These are phyloP conservation scores for Paraescarpia echinospica DNA, from an alignment of 1,140 invertebrate species.

Conservation along the genomic window DNA sequence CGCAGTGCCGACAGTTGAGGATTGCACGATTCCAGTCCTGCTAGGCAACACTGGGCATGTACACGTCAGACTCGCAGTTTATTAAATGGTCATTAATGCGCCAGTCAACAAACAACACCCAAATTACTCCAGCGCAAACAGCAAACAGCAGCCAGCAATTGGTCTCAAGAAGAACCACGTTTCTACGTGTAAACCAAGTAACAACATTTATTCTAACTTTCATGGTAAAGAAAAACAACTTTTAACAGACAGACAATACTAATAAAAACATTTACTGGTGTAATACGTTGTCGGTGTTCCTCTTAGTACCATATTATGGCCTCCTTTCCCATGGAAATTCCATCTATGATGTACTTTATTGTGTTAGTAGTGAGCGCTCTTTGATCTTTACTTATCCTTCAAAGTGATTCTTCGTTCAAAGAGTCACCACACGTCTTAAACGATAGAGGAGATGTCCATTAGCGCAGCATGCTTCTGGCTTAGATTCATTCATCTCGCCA, in stretches of 20 bases:
- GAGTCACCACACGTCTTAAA: not conserved
- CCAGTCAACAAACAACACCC: not conserved
- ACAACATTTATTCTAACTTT: not conserved
- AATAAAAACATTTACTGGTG: not conserved
- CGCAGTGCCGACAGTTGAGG: too few relatives aligned
- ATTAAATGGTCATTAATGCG: not conserved
- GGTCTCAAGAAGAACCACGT: not conserved
- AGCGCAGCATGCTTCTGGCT: not conserved
- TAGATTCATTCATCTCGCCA: not conserved
- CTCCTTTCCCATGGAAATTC: not conserved
- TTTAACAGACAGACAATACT: not conserved
- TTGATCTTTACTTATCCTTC: not conserved
- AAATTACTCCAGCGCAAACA: not conserved
- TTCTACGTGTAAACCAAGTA: not conserved
- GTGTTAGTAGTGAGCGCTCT: not conserved
- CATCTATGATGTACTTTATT: not conserved
- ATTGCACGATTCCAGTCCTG: too few relatives aligned
- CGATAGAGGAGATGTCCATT: not conserved
- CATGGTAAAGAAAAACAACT: not conserved
- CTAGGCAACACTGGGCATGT: not conserved
- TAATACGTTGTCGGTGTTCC: not conserved
- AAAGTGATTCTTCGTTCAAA: not conserved
- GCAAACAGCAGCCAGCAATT: not conserved
- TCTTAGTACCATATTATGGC: not conserved
- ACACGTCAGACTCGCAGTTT: not conserved